These are phyloP conservation scores for Telenomus remus DNA, from an alignment of 1,140 invertebrate species.

Conservation along the genomic window DNA sequence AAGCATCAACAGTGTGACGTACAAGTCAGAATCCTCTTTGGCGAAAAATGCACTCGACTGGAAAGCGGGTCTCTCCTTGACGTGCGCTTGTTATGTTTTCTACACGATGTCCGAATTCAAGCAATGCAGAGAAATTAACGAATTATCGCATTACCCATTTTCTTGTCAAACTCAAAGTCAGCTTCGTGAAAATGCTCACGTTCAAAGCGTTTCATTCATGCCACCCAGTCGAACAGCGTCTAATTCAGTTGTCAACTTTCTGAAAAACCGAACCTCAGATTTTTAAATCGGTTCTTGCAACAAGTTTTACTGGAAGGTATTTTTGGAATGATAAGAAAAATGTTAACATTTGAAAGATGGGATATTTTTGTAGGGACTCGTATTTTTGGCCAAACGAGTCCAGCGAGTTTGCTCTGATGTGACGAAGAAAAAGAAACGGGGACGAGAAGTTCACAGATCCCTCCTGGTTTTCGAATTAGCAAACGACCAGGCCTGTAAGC, in stretches of 20 bases:
- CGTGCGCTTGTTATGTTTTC: constrained; percentile 51
- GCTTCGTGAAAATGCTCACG: constrained; percentile 6
- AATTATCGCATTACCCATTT: constrained; percentile 43
- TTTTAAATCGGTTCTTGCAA: too few species aligned
- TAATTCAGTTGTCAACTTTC: background rate
- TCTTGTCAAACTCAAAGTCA: constrained; percentile 29
- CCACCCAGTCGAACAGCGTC: background rate
- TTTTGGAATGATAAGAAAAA: too few species aligned
- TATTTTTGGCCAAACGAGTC: constrained; percentile 33
- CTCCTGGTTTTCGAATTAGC: constrained; percentile 48
- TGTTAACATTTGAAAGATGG: too few species aligned
- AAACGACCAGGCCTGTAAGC: constrained; percentile 48
- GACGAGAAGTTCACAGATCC: constrained; percentile 19
- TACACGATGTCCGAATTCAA: constrained; percentile 53
- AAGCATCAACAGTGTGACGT: constrained; percentile 50
- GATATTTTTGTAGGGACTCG: constrained; percentile 25
- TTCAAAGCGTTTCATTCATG: background rate
- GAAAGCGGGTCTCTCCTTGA: constrained; percentile 54
- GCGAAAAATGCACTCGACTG: constrained; percentile 56
- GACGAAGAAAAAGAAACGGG: constrained; percentile 22
- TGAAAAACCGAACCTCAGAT: too few species aligned
- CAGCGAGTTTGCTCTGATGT: constrained; percentile 15
- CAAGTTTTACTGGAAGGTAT: too few species aligned
- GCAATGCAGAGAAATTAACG: constrained; percentile 48
- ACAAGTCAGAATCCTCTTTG: constrained; percentile 56